Evolutionary conservation across 2,888 invertebrate genomes (phyloP).

Genomic region (Falcaria lacertinaria): DNA sequence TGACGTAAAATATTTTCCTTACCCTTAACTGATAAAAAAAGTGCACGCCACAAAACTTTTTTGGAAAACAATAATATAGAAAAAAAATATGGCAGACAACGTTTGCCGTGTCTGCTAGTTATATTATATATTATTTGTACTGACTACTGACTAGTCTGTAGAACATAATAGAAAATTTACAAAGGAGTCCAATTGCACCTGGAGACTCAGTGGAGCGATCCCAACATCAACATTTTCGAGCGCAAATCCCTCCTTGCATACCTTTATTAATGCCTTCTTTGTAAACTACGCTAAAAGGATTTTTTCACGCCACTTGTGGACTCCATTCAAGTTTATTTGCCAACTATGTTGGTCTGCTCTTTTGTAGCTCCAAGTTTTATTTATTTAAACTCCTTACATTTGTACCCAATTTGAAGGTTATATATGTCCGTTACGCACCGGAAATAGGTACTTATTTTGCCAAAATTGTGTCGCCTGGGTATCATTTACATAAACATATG

Average conservation of each 20-base stretch:
- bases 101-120: too few species aligned
- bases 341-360: slow-evolving; percentile 10
- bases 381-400: not conserved
- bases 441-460: not conserved
- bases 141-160: not conserved
- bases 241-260: not conserved
- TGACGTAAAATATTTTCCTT: too few species aligned
- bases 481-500: not conserved
- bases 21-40: too few species aligned
- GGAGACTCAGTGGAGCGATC: not conserved
- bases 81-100: too few species aligned
- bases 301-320: slow-evolving; percentile 8
- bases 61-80: too few species aligned
- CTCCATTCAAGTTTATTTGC: slow-evolving; percentile 16
- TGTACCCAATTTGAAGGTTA: not conserved
- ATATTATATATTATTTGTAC: too few species aligned
- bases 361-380: not conserved
- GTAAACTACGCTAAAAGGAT: slow-evolving; percentile 11
- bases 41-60: too few species aligned
- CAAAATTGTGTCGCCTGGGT: not conserved
- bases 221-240: not conserved
- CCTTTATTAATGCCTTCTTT: not conserved
- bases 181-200: not conserved
- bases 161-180: not conserved
- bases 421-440: not conserved